Evolutionary conservation across 1,140 invertebrate genomes (phyloP).

Genomic region (Steinernema feltiae): DNA sequence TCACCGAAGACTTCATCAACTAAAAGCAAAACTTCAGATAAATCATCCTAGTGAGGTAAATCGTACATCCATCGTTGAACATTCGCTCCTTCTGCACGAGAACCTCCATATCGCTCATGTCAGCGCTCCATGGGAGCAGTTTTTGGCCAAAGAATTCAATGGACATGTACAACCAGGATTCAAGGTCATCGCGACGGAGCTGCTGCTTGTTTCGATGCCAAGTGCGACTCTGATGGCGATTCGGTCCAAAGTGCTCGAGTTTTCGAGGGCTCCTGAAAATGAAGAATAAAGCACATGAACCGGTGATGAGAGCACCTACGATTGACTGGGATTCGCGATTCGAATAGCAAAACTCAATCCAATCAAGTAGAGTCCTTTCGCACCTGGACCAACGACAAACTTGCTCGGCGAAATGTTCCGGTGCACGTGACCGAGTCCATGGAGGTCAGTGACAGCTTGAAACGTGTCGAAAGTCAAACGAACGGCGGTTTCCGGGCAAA

Average conservation of each 20-base stretch:
- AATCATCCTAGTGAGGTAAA: neutral
- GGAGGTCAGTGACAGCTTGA: neutral
- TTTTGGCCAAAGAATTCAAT: neutral
- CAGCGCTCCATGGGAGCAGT: neutral
- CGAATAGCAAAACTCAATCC: neutral
- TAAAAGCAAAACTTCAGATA: neutral
- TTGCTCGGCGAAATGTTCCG: neutral
- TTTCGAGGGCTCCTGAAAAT: conserved; percentile 4
- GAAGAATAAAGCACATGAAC: neutral
- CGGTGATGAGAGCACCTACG: neutral
- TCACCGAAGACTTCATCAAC: neutral
- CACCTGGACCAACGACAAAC: neutral
- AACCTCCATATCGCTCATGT: conserved; percentile 7
- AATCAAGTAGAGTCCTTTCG: neutral
- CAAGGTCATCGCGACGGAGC: neutral
- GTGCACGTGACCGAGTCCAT: neutral
- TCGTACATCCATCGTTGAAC: neutral
- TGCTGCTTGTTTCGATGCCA: conserved; percentile 7
- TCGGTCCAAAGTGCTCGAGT: neutral
- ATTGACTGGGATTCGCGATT: neutral
- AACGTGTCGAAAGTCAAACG: neutral
- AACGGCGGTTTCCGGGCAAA: neutral
- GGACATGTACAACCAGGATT: neutral
- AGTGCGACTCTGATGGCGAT: neutral
- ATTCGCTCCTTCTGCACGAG: neutral